These are phyloP conservation scores for Cylloceria caligata DNA, from an alignment of 2,888 invertebrate species.

Conservation along the genomic window DNA sequence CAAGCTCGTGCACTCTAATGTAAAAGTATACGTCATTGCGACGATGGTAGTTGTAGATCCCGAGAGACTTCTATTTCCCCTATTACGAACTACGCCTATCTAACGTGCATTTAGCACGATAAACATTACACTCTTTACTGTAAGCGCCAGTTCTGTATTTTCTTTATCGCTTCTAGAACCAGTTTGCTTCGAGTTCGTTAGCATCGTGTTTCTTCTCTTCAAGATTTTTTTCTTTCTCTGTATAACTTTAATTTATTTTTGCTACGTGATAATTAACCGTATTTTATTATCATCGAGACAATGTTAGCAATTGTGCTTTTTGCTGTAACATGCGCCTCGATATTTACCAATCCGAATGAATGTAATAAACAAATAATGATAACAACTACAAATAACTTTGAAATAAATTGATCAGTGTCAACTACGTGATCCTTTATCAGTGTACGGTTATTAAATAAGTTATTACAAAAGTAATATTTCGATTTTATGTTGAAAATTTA, in stretches of 20 bases:
- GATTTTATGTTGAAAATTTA: background rate
- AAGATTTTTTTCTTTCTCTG: background rate
- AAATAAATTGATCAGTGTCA: background rate
- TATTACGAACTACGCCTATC: slow-evolving; percentile 20
- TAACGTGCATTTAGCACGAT: slow-evolving; percentile 31
- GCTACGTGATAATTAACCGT: slow-evolving; percentile 25
- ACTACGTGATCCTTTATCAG: background rate
- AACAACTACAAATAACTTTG: background rate
- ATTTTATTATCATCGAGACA: slow-evolving; percentile 10
- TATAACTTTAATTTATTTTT: background rate
- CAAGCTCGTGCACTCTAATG: background rate
- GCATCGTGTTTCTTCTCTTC: background rate
- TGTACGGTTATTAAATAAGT: too few species aligned
- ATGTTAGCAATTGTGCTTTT: slow-evolving; percentile 24
- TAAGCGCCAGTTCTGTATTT: slow-evolving; percentile 15
- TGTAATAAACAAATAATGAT: slow-evolving; percentile 20
- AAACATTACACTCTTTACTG: slow-evolving; percentile 16
- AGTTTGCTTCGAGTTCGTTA: slow-evolving; percentile 21
- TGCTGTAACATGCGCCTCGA: background rate
- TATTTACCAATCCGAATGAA: slow-evolving; percentile 32
- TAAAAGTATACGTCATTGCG: background rate
- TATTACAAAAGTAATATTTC: too few species aligned
- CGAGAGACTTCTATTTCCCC: background rate
- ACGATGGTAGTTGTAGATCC: background rate
- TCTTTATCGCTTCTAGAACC: slow-evolving; percentile 1